Evolutionary conservation across 1,140 invertebrate genomes (phyloP).

Genomic region (Aphaenogaster floridana): DNA sequence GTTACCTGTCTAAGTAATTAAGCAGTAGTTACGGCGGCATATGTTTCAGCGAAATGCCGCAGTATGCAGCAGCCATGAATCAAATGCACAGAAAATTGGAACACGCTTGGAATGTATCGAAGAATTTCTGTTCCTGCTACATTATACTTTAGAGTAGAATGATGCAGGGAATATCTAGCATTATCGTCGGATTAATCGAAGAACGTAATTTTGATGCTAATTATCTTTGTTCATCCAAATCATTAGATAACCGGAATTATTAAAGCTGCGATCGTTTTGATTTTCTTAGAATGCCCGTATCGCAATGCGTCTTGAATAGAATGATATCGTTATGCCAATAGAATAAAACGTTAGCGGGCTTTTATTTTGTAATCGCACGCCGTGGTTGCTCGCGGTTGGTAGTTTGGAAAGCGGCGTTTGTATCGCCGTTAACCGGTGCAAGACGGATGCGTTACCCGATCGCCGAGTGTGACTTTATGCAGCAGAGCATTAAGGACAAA

Average conservation of each 20-base stretch:
- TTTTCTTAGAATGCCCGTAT: neutral
- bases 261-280: neutral
- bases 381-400: neutral
- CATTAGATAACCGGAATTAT: neutral
- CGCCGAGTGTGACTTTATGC: conserved; percentile 64
- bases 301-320: neutral
- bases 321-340: neutral
- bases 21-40: conserved; percentile 76
- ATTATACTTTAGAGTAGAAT: conserved; percentile 19
- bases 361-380: conserved; percentile 6
- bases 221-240: neutral
- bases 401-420: conserved; percentile 37
- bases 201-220: neutral
- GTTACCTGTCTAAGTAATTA: conserved; percentile 77
- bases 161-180: neutral
- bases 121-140: conserved; percentile 27
- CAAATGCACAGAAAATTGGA: conserved; percentile 60
- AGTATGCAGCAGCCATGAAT: conserved; percentile 46
- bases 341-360: neutral
- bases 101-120: conserved; percentile 45
- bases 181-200: neutral
- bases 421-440: conserved; percentile 53
- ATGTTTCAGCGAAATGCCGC: conserved; percentile 68
- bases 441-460: conserved; percentile 56
- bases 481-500: conserved; percentile 59